A percentile compares a stretch with the other conserved stretches of the same genome.
phyloP scores from a whole-genome alignment of 2,888 invertebrate genomes.

The Yponomeuta evonymella region DNA sequence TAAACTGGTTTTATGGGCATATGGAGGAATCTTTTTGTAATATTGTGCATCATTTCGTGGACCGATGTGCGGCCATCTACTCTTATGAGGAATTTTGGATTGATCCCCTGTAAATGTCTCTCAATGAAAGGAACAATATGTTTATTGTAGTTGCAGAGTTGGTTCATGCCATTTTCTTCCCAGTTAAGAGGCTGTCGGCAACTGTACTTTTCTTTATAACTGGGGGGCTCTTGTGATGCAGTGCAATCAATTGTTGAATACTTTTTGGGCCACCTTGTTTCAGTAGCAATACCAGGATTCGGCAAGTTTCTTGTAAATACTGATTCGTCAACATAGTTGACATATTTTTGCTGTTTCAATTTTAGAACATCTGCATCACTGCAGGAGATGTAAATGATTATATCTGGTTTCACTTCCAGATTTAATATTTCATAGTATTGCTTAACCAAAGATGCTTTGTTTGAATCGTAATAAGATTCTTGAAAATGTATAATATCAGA shows the following conservation, averaged over 20 bases:
- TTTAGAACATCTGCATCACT: constrained; percentile 70
- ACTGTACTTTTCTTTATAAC: constrained; percentile 53
- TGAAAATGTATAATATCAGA: constrained; percentile 34
- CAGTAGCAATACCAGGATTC: constrained; percentile 26
- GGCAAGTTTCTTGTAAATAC: constrained; percentile 35
- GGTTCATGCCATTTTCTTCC: constrained; percentile 51
- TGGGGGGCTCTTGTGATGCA: constrained; percentile 27
- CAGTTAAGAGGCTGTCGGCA: constrained; percentile 67
- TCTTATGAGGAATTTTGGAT: constrained; percentile 74
- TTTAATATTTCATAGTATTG: constrained; percentile 50
- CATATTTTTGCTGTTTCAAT: constrained; percentile 40
- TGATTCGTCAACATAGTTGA: constrained; percentile 42
- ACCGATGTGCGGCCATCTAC: constrained; percentile 73
- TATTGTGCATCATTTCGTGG: constrained; percentile 64
- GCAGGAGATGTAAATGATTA: constrained; percentile 75
- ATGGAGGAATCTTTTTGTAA: constrained; percentile 55
- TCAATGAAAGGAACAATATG: constrained; percentile 64
- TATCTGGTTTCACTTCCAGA: constrained; percentile 52
- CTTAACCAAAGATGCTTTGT: constrained; percentile 38
- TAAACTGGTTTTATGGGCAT: constrained; percentile 47
- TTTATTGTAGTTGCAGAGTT: constrained; percentile 69
- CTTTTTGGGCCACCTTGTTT: constrained; percentile 50
- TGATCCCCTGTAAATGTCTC: constrained; percentile 64
- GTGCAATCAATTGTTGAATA: constrained; percentile 38
- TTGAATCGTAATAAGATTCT: constrained; percentile 38